Conservation (phyloP, 2,797 vertebrate species). For the Zonotrichia albicollis region DNA sequence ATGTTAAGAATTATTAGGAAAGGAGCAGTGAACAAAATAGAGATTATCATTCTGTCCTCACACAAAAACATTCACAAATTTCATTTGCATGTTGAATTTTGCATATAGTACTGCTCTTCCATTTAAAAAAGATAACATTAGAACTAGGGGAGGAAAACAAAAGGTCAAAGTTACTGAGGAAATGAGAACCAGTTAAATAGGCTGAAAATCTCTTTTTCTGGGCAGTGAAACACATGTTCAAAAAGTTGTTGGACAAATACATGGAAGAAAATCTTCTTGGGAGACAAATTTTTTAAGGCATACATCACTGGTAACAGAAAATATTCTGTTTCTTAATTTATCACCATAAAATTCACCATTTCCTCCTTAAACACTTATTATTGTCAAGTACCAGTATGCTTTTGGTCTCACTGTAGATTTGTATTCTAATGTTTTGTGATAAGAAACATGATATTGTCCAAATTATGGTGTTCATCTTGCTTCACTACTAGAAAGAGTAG, state of each 20-base stretch:
- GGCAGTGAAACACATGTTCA: neutral
- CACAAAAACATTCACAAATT: neutral
- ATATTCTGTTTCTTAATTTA: neutral
- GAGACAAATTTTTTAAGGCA: neutral
- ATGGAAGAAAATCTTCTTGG: neutral
- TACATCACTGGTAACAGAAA: neutral
- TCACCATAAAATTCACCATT: neutral
- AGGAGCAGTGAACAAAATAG: neutral
- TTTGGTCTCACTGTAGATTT: neutral
- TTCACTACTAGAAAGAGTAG: neutral
- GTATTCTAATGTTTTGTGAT: neutral
- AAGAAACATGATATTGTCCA: neutral
- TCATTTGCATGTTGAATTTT: neutral
- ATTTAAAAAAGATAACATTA: neutral
- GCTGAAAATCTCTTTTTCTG: neutral
- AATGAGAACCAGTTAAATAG: neutral
- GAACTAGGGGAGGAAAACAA: neutral
- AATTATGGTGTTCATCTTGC: neutral
- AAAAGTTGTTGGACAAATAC: neutral
- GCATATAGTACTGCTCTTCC: neutral
- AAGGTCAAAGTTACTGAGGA: neutral
- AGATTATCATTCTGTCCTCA: neutral
- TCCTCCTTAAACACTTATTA: neutral
- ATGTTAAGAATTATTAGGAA: neutral
- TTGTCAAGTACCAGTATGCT: neutral